Evolutionary conservation across 2,113 vertebrate species (phyloP).

Genomic region (Tragulus kanchil): DNA sequence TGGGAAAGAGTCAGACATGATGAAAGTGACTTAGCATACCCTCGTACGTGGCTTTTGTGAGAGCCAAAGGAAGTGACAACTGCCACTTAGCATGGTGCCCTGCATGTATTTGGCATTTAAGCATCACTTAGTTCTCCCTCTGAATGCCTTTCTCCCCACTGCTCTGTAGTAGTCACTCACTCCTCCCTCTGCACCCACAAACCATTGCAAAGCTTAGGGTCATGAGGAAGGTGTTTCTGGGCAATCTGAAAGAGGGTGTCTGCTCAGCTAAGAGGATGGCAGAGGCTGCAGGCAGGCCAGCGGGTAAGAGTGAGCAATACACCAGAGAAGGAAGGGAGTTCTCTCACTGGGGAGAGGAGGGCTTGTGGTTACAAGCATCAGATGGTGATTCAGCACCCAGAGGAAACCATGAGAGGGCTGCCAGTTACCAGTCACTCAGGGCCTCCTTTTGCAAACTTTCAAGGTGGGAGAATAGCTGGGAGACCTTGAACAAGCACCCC

Average conservation of each 20-base stretch:
- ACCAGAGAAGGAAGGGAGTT: constrained; percentile 63
- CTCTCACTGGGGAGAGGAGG: constrained; percentile 48
- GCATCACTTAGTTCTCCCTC: not conserved
- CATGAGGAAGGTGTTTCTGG: constrained; percentile 29
- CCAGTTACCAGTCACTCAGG: constrained; percentile 16
- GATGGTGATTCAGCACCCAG: constrained; percentile 74
- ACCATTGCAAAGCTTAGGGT: not conserved
- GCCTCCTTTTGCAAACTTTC: constrained; percentile 48
- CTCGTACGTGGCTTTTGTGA: not conserved
- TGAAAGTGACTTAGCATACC: not conserved
- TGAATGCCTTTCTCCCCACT: no score
- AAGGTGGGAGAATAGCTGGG: constrained; percentile 28
- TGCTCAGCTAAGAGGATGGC: constrained; percentile 26
- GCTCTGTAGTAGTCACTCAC: not conserved
- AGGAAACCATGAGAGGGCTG: constrained; percentile 63
- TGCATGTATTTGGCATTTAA: not conserved
- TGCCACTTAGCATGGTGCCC: not conserved
- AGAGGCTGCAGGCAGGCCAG: not conserved
- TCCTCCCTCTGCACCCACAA: constrained; percentile 4
- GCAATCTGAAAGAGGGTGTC: constrained; percentile 42
- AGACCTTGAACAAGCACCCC: not conserved
- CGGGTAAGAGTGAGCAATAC: constrained; percentile 59
- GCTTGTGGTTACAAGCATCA: constrained; percentile 66
- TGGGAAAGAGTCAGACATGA: not conserved
- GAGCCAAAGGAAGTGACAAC: not conserved